Base-by-base conservation (phyloP, 2,113 vertebrate species). In the Balaenoptera acutorostrata region DNA sequence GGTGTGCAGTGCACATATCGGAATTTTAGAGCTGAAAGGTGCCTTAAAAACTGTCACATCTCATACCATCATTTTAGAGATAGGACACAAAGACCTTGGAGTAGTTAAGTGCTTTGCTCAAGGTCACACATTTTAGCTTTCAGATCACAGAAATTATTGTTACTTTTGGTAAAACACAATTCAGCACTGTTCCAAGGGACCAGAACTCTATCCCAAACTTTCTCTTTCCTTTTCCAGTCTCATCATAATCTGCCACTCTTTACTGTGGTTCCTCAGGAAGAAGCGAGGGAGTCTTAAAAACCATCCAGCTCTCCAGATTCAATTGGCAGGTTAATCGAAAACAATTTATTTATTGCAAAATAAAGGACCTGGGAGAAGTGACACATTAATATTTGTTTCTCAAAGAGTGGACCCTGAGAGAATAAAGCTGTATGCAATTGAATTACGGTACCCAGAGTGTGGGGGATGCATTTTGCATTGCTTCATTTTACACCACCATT, bases 281-380 rank as follows among this genome's bases (percentile, higher is more conserved):
- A 97, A 98, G 9, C 96, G 55, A 82, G 98, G 98, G 98, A 98
- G 97, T 92, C 94, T 95, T 99, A 98, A 99, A 98, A 98, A 93
- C 97, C 97, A 97, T 88, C 89, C 94, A 83, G 97, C 91, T 98
- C 85, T 95, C 86, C 97, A 97, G 94, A 98, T 98, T 98, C 98
- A 98, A 97, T 98, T 98, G 97, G 95, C 96, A 98, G 98, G 91
- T 97, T 99, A 99, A 99, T 98, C 98, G 95, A 97, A 99, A 98
- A 99, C 98, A 98, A 98, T 98, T 98, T 98, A 98, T 98, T 98
- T 97, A 98, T 97, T 63, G 97, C 98, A 98, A 98, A 98, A 98
- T 98, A 98, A 98, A 98, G 97, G 97, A 97, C 91, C 93, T 93
- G 96, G 96, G 98, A 98, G 98, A 80, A 98, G 96, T 93, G 92